phyloP scores from a whole-genome alignment of 2,888 invertebrate species.

The Apodemia zela region DNA sequence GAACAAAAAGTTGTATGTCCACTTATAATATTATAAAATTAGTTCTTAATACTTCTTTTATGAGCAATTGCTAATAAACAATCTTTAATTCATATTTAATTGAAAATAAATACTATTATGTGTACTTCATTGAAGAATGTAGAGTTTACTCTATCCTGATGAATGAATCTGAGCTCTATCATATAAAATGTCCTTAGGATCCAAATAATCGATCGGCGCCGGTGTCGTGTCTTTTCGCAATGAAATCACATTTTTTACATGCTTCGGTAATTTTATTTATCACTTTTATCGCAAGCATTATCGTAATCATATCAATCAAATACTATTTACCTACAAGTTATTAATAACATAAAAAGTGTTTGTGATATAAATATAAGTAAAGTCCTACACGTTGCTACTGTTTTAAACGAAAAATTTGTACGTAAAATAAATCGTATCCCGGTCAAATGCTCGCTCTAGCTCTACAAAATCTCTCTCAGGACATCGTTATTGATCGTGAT shows the following conservation, averaged over 20 bases:
- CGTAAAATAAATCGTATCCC: constrained; percentile 27
- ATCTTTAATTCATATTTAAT: background rate
- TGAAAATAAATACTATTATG: background rate
- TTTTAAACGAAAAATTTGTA: constrained; percentile 6
- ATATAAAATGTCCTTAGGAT: background rate
- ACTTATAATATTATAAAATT: no score
- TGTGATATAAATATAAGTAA: background rate
- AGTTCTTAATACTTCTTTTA: no score
- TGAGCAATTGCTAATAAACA: no score
- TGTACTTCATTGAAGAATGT: background rate
- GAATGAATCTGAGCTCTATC: constrained; percentile 3
- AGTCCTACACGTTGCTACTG: constrained; percentile 6
- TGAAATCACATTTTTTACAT: constrained; percentile 3
- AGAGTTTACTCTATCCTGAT: background rate
- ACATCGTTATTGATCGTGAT: constrained; percentile 74
- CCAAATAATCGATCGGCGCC: constrained; percentile 7
- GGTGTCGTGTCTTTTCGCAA: constrained; percentile 5
- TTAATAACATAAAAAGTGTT: constrained; percentile 16
- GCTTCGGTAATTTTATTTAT: constrained; percentile 26
- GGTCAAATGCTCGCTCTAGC: constrained; percentile 39
- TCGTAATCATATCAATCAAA: constrained; percentile 25
- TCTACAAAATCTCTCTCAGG: constrained; percentile 40
- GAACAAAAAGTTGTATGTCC: background rate
- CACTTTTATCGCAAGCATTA: constrained; percentile 31
- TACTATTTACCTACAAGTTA: constrained; percentile 18